Evolutionary conservation across 2,888 invertebrate species (phyloP).

Genomic region (Hermaeophaga mercurialis): DNA sequence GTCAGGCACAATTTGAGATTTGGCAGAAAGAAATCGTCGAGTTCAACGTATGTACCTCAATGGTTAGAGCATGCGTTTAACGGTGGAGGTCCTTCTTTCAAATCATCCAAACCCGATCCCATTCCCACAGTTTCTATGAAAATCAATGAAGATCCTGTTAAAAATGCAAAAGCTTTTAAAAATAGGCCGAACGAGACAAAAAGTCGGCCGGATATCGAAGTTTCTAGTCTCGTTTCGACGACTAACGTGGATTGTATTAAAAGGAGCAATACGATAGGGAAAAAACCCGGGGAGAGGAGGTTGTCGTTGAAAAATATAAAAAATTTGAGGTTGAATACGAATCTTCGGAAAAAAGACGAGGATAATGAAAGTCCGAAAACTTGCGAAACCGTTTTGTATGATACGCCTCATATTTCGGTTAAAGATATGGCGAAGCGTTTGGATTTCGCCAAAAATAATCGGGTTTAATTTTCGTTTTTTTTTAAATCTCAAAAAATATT

Average conservation of each 20-base stretch:
- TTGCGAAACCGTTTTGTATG: constrained; percentile 40
- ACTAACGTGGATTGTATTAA: constrained; percentile 65
- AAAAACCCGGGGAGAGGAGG: constrained; percentile 27
- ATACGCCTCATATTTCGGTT: constrained; percentile 29
- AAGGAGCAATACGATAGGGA: constrained; percentile 52
- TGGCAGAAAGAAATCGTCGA: constrained; percentile 59
- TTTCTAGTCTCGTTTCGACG: constrained; percentile 67
- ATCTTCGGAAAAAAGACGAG: constrained; percentile 20
- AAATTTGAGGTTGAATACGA: constrained; percentile 38
- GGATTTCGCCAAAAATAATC: constrained; percentile 15
- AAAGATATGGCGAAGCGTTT: constrained; percentile 41
- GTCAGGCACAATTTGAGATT: constrained; percentile 69
- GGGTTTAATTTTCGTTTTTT: no score
- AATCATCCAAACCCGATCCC: constrained; percentile 10
- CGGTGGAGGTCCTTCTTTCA: constrained; percentile 46
- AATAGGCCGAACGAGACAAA: constrained; percentile 33
- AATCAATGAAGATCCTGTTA: constrained; percentile 23
- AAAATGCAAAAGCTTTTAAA: constrained; percentile 36
- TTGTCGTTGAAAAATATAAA: constrained; percentile 51
- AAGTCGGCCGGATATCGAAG: constrained; percentile 61
- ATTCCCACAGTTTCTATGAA: constrained; percentile 28
- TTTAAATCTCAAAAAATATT: no score
- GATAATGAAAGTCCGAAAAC: constrained; percentile 37
- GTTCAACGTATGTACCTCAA: constrained; percentile 61
- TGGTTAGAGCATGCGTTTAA: constrained; percentile 50